phyloP scores from a whole-genome alignment of 2,113 vertebrate genomes.

The Chlamydotis undulata region DNA sequence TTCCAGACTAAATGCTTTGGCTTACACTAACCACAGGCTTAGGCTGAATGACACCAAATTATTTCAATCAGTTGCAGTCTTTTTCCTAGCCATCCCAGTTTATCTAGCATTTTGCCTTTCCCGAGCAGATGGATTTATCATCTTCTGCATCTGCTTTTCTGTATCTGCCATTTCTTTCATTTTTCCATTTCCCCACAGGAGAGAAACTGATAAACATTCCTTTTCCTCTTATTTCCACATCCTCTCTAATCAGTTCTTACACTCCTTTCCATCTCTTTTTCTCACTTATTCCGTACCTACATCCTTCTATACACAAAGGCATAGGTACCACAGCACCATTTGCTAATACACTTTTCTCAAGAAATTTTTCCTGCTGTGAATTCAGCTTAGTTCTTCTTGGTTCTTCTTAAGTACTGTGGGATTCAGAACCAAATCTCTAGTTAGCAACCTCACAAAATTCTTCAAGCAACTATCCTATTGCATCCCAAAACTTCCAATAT shows the following conservation, averaged over 20 bases:
- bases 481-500: not conserved
- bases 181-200: not conserved
- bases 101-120: not conserved
- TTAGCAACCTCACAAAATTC: not conserved
- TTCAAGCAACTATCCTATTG: not conserved
- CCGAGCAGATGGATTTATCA: not conserved
- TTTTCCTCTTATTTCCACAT: not conserved
- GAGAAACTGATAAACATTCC: not conserved
- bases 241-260: not conserved
- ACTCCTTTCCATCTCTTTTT: not conserved
- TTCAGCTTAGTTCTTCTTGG: not conserved
- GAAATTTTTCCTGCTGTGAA: not conserved
- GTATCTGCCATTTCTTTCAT: not conserved
- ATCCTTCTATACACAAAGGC: not conserved
- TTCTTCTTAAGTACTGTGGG: not conserved
- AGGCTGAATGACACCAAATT: not conserved
- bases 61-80: not conserved
- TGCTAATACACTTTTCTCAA: not conserved
- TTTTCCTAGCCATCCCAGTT: not conserved
- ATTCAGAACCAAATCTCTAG: not conserved
- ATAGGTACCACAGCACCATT: not conserved
- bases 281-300: not conserved
- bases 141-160: not conserved
- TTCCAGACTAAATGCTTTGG: not conserved
- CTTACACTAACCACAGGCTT: not conserved